Conservation (phyloP, 2,797 vertebrate genomes). For the Emys orbicularis region DNA sequence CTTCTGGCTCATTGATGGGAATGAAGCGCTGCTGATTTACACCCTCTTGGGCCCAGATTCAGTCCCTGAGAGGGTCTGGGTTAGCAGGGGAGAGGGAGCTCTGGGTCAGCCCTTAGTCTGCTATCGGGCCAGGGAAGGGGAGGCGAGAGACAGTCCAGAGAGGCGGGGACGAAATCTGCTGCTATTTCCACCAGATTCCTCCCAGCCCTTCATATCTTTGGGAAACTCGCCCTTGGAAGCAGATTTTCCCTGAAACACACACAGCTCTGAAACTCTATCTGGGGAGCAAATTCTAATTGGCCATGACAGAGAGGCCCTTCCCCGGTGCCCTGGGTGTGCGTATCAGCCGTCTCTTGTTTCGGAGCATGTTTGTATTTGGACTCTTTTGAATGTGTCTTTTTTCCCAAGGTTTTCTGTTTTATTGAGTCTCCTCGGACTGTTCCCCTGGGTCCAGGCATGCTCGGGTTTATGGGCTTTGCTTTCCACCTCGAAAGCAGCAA, state of each 20-base stretch:
- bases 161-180: neutral
- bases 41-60: neutral
- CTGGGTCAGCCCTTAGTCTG: neutral
- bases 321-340: rapidly evolving
- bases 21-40: neutral
- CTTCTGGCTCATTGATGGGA: neutral
- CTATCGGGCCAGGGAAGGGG: no score
- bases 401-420: neutral
- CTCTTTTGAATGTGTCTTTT: rapidly evolving
- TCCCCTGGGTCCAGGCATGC: neutral
- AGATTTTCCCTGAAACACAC: neutral
- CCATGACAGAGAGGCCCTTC: neutral
- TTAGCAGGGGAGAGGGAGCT: neutral
- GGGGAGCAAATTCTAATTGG: neutral
- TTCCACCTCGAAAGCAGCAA: neutral
- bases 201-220: neutral
- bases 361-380: neutral
- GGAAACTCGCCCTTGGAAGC: neutral
- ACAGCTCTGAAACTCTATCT: neutral
- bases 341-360: rapidly evolving
- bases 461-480: neutral
- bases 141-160: neutral
- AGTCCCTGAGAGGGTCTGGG: rapidly evolving
- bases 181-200: neutral
- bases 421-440: rapidly evolving